Base-by-base conservation (phyloP, 2,113 vertebrate species). In the Eleginops maclovinus region DNA sequence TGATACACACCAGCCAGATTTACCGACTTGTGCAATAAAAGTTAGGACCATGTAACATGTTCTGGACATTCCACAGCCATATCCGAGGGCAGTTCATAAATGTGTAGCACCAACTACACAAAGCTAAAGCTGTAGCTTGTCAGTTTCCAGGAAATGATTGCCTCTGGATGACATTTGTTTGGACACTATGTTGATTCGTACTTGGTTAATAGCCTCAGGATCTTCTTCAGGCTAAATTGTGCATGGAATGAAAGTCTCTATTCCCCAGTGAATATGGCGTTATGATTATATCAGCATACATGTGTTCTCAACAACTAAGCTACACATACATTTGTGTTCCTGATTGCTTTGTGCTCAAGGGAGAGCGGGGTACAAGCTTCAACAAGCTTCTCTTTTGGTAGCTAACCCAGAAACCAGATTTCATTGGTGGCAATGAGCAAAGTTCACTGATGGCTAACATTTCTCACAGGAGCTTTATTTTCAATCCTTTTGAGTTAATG, bases 201-300 rank as follows among this genome's bases (percentile, higher is more conserved):
- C 40, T 56, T 75, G 53, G 51, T 81, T 79, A 77, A 36, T 77
- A 79, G 74, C 69, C 50, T 56, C 70, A 59, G 75, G 51, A 56
- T 82, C 79, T 43, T 90, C 66, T 71, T 50, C 28, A 31, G 70
- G 72, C 51, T 81, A 70, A 88, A 90, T 78, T 11, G 31, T 65
- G 58, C 76, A 64, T 85, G 79, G 89, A 87, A 88, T 81, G 28
- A 87, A 84, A 49, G 55, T 82, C 79, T 86, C 40, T 56, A 4
- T 82, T 61, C 50, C 21, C n/a, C 44, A 49, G 73, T 80, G 79
- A 82, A 81, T 84, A 85, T 5, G 22, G 54, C 53, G 82, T 85
- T 53, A 66, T 75, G 68, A 77, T 81, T 75, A 83, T 78, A 83
- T 89, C 86, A 49, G 65, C 22, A n/a, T 31, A 74, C 70, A 72